These are phyloP conservation scores for Pterophyllum scalare DNA, from an alignment of 2,113 vertebrate species.

Conservation along the genomic window DNA sequence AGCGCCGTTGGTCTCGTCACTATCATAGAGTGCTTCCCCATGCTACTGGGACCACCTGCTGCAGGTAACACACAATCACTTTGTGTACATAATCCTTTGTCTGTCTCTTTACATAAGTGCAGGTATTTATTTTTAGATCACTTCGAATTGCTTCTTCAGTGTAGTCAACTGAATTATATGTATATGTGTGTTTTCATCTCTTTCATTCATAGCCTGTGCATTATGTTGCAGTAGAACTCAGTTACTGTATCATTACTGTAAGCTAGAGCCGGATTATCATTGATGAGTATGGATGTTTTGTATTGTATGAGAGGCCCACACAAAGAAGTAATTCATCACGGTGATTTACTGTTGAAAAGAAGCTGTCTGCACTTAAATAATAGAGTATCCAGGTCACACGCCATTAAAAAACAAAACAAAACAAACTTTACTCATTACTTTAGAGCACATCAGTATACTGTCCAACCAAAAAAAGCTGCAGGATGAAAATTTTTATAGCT, in stretches of 20 bases:
- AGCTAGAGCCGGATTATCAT: slow-evolving; percentile 66
- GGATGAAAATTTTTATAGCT: neutral
- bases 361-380: slow-evolving; percentile 10
- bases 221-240: slow-evolving; percentile 26
- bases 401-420: neutral
- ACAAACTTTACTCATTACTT: too few species aligned
- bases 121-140: slow-evolving; percentile 11
- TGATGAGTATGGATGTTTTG: slow-evolving; percentile 39
- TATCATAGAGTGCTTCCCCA: slow-evolving; percentile 83
- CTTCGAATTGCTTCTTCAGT: neutral
- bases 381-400: neutral
- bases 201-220: neutral
- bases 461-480: neutral
- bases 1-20: slow-evolving; percentile 85
- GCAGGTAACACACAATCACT: slow-evolving; percentile 71
- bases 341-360: slow-evolving; percentile 65
- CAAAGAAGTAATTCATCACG: slow-evolving; percentile 71
- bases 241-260: slow-evolving; percentile 62
- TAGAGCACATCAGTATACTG: neutral
- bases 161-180: neutral
- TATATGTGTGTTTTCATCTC: slow-evolving; percentile 1
- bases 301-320: slow-evolving; percentile 21
- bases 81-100: neutral
- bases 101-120: neutral
- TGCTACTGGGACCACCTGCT: slow-evolving; percentile 85